Evolutionary conservation across 2,113 vertebrate species (phyloP), one percentile per base, ranked within the genome.

Genomic region (Varanus salvator): DNA sequence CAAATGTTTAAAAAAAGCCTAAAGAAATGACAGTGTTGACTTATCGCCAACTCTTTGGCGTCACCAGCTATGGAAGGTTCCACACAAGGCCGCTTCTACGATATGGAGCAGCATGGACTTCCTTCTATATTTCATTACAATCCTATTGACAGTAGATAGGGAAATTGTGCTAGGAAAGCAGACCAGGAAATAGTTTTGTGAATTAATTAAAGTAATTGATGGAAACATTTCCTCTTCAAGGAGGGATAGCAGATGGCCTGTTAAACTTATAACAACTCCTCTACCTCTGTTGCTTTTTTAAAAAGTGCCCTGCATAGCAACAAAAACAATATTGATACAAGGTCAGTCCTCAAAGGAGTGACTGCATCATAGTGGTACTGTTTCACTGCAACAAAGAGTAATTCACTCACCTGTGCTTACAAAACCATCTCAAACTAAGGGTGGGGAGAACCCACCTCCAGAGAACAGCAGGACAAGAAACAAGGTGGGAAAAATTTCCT

Each of bases 91-190:
- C 54, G 66, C 57, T 54, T n/a, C 89, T 92, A 68, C 91, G 91
- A 15, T 88, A 84, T 92, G 91, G 80, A 80, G 87, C 84, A 90
- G 72, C 92, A 90, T 15, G 0, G 74, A 93, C 94, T 95, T 94
- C 92, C 90, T 94, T 93, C 87, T 88, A 89, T 87, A 91, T 96
- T 98, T 98, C 97, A 98, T 98, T 98, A 98, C 98, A 96, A 96
- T 96, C 91, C 95, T 98, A 98, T 99, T 99, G 98, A 99, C 98
- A 98, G 93, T 97, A 98, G 97, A 98, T 98, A 97, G 96, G 97
- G 94, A 89, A 89, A 93, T 92, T 94, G 93, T 89, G 92, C 90
- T 94, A 90, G 93, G 91, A 92, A 90, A 89, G 80, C 90, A 96
- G 92, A 95, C 94, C 95, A 98, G 98, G 98, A 99, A 98, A 98